Conservation (phyloP, 2,797 vertebrate species). For the Lophura swinhoii region DNA sequence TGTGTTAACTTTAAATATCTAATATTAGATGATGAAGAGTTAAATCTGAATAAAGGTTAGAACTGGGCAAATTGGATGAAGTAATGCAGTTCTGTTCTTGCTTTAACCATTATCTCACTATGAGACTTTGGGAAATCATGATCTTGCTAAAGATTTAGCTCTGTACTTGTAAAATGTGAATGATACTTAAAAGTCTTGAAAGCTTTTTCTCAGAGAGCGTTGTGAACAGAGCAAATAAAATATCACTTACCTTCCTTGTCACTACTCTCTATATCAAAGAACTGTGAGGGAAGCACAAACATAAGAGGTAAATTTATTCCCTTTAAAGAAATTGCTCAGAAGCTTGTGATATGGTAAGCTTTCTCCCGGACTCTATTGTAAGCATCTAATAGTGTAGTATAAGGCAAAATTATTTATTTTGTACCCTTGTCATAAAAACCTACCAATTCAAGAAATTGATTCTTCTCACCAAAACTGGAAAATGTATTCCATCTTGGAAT, state of each 20-base stretch:
- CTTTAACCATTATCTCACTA: constrained; percentile 28
- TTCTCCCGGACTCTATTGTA: not conserved
- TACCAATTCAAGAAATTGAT: not conserved
- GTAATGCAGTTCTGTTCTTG: not conserved
- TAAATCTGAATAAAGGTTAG: not conserved
- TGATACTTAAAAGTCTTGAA: not conserved
- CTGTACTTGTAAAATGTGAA: not conserved
- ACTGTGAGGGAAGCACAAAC: not conserved
- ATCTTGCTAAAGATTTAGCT: constrained; percentile 22
- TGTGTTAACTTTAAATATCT: not conserved
- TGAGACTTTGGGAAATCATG: constrained; percentile 29
- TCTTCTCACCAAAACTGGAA: not conserved
- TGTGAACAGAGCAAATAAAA: not conserved
- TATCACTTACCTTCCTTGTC: not conserved
- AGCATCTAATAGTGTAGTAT: not conserved
- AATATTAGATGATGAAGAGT: not conserved
- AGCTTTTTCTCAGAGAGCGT: not conserved
- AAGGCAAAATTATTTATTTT: not conserved
- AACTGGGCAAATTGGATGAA: not conserved
- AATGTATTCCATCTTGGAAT: not conserved
- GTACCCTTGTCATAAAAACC: not conserved
- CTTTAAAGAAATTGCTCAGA: not conserved
- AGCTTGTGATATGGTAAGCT: not conserved
- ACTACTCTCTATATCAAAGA: not conserved
- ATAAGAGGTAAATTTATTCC: not conserved